Evolutionary conservation across 2,888 invertebrate species (phyloP), one percentile per base, ranked within the genome.

Genomic region (Bhutanitis thaidina): DNA sequence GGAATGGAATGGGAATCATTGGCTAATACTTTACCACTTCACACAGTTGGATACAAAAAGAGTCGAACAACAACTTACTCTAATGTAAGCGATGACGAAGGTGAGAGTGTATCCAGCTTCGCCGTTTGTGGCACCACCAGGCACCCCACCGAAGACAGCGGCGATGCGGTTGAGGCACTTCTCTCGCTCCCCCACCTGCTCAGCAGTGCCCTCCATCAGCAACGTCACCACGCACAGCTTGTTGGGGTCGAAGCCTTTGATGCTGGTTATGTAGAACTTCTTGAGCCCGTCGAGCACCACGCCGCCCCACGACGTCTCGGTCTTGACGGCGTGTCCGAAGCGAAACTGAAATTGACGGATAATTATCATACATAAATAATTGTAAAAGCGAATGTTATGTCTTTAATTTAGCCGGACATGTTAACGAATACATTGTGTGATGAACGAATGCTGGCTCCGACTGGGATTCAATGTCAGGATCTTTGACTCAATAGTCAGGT

Each of bases 21-120:
- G n/a, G n/a, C n/a, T n/a, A n/a, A n/a, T n/a, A n/a, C n/a, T n/a
- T n/a, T n/a, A n/a, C n/a, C n/a, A n/a, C n/a, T n/a, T n/a, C n/a
- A n/a, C 3, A 20, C 20, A 20, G 20, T 2, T 20, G 20, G 20
- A 20, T 5, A 20, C 20, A 2, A 20, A 20, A 20, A 20, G 20
- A 20, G 20, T 3, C 20, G 2, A 5, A 2, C 2, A 20, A 20
- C 20, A 20, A 67, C 77, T 92, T 74, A 97, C 97, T 82, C 99
- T 92, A 36, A 99, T 93, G 75, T 99, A 99, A 8, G 99, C 99
- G 59, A 99, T 99, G 52, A 98, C 97, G 77, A 98, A 99, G 0
- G 99, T 99, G 38, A 99, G 90, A 68, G 96, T 94, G 74, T 99
- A 99, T 2, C 99, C 99, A 34, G 97, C 92, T 76, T 97, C 95